Base-by-base conservation (phyloP, 2,888 invertebrate genomes). In the Morpho deidamia region DNA sequence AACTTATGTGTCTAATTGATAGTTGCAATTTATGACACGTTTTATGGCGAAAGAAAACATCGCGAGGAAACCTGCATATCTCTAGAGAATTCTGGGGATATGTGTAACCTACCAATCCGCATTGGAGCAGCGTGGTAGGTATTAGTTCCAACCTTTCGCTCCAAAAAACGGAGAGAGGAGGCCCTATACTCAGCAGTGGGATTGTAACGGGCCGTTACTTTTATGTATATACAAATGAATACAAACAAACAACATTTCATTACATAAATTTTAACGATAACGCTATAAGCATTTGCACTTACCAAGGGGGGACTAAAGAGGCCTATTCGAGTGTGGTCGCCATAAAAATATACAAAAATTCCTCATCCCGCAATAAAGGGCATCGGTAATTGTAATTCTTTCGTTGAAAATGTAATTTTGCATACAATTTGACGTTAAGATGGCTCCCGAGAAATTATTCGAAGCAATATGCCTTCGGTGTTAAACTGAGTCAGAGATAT, bases 221-320 rank as follows among this genome's bases (percentile, higher is more conserved):
- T n/a, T n/a, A n/a, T n/a, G n/a, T n/a, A n/a, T n/a, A n/a, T 1
- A 39, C 37, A 38, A 46, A 42, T 42, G 59, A 62, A 56, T 61
- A 59, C 64, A 62, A 69, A 69, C 69, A 64, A 64, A 68, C 71
- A 65, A 64, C 69, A 68, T 72, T 78, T 69, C 76, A 72, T 80
- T 65, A 78, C 85, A 86, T 86, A 86, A 86, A 83, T 84, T 86
- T 83, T 83, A 83, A 87, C 79, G 84, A 78, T 74, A 76, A 79
- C 78, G 74, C 78, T 71, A 61, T 60, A 64, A 70, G 66, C 71
- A 74, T 71, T 64, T 72, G 72, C 79, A 78, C 74, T 74, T 73
- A 68, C 65, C 68, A 65, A 68, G 68, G 74, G 71, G 39, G 35
- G 40, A 40, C 65, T 67, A 68, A 68, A 74, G 70, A 64, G 63